These are phyloP conservation scores for Nesoenas mayeri DNA, from an alignment of 2,113 vertebrate genomes.

Conservation along the genomic window DNA sequence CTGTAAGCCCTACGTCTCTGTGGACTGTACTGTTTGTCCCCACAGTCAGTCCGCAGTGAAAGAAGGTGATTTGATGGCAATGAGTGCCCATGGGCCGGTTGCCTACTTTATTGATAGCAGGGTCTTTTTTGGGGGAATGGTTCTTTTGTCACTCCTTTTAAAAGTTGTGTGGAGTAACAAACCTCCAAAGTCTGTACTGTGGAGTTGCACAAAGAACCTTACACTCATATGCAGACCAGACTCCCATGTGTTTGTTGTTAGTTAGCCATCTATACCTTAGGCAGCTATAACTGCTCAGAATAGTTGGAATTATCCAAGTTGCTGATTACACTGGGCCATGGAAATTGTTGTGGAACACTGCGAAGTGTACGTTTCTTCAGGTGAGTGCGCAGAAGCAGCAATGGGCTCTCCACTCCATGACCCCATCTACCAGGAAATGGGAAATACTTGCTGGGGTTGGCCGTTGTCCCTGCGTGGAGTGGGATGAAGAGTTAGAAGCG, in stretches of 20 bases:
- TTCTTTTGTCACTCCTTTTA: not conserved
- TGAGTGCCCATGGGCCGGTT: rapidly evolving
- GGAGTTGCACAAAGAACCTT: not conserved
- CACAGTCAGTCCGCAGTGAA: not conserved
- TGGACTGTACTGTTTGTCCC: not conserved
- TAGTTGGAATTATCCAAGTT: not conserved
- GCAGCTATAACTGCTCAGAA: not conserved
- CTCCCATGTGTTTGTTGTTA: rapidly evolving
- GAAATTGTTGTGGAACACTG: not conserved
- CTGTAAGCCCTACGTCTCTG: not conserved
- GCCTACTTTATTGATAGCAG: not conserved
- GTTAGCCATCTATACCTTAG: not conserved
- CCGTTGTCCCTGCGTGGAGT: not conserved
- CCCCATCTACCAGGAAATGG: rapidly evolving
- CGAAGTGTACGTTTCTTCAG: not conserved
- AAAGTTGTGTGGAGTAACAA: not conserved
- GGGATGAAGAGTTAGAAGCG: not conserved
- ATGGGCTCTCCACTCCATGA: not conserved
- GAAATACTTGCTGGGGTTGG: not conserved
- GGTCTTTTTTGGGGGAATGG: rapidly evolving
- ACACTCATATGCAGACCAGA: not conserved
- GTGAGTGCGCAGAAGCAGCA: rapidly evolving
- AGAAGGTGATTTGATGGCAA: not conserved
- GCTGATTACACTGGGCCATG: not conserved
- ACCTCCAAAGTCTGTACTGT: rapidly evolving